Percentiles rank a stretch among this genome's conserved stretches.
These are phyloP conservation scores for Polydrusus pterygomalis DNA, from an alignment of 2,888 invertebrate genomes.

Conservation along the genomic window DNA sequence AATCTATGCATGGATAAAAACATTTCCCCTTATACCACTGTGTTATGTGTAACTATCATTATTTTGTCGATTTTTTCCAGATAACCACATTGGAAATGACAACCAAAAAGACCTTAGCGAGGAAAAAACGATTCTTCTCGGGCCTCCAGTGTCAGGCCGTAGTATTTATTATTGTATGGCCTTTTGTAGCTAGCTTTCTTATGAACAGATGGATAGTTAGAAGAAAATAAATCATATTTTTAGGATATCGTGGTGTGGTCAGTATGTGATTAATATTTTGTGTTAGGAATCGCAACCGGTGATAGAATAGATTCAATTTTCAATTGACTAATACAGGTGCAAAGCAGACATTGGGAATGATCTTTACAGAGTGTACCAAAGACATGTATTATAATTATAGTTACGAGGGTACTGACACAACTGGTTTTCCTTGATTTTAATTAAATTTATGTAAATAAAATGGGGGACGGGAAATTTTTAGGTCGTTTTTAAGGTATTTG, in stretches of 20 bases:
- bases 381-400: background rate
- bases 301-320: background rate
- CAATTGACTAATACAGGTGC: background rate
- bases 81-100: conserved; percentile 70
- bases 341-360: background rate
- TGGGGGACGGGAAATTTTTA: no score
- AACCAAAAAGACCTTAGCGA: conserved; percentile 43
- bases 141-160: conserved; percentile 72
- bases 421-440: no score
- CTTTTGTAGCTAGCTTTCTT: conserved; percentile 75
- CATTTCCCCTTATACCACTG: background rate
- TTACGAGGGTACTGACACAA: no score
- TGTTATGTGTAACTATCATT: background rate
- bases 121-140: conserved; percentile 57
- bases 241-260: conserved; percentile 28
- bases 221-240: conserved; percentile 30
- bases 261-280: conserved; percentile 28
- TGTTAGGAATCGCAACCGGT: background rate
- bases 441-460: no score
- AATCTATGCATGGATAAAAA: no score
- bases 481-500: no score
- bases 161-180: conserved; percentile 79
- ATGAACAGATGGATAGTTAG: conserved; percentile 65
- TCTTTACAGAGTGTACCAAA: background rate
- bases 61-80: conserved; percentile 12